Evolutionary conservation across 2,888 invertebrate species (phyloP).

Genomic region (Cephus pulcher): DNA sequence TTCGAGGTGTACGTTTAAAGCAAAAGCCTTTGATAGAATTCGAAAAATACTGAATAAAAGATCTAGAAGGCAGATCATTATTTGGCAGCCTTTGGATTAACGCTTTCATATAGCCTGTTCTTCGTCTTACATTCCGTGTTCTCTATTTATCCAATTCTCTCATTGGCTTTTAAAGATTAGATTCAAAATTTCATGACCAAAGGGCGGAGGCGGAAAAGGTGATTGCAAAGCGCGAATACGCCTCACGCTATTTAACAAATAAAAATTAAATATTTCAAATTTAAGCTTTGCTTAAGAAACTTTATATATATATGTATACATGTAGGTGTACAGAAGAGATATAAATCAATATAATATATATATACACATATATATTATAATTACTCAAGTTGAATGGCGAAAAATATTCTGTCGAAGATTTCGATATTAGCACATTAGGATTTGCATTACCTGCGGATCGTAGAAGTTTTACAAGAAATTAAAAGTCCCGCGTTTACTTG

Average conservation of each 20-base stretch:
- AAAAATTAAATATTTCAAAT: slow-evolving; percentile 23
- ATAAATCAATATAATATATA: slow-evolving; percentile 27
- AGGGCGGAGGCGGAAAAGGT: background rate
- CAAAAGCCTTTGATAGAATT: background rate
- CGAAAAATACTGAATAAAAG: background rate
- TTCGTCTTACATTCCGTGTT: background rate
- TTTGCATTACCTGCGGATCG: background rate
- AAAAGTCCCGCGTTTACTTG: background rate
- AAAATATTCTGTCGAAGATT: background rate
- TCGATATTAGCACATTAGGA: background rate
- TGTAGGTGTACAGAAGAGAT: slow-evolving; percentile 49
- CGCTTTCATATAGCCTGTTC: background rate
- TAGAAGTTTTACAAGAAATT: background rate
- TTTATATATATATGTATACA: slow-evolving; percentile 31
- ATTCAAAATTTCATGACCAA: background rate
- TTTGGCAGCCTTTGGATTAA: background rate
- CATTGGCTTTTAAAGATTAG: background rate
- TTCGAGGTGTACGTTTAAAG: background rate
- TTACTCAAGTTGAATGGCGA: background rate
- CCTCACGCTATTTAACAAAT: background rate
- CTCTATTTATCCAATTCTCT: background rate
- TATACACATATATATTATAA: slow-evolving; percentile 19
- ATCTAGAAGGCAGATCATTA: background rate
- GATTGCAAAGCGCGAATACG: background rate
- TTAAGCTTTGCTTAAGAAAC: slow-evolving; percentile 32